A percentile compares a stretch with the other conserved stretches of the same genome.
Evolutionary conservation across 1,140 invertebrate species (phyloP).

Genomic region (Papilio machaon): DNA sequence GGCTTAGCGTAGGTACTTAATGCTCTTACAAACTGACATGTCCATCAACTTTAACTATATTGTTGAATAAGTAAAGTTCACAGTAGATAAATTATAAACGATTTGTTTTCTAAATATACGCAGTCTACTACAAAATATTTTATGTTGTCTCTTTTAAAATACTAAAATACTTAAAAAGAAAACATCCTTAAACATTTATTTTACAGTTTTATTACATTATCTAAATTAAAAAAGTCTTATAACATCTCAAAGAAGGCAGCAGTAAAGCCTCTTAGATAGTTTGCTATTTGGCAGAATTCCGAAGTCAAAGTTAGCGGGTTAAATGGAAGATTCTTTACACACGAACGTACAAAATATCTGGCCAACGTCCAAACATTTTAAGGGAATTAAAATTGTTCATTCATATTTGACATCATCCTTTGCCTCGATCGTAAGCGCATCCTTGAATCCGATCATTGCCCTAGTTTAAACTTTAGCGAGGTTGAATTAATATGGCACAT

Average conservation of each 20-base stretch:
- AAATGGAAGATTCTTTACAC: slow-evolving; percentile 43
- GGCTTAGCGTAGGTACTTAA: background rate
- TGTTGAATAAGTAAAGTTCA: background rate
- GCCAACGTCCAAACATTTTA: slow-evolving; percentile 46
- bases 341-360: slow-evolving; percentile 33
- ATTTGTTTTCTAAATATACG: background rate
- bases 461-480: slow-evolving; percentile 11
- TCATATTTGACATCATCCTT: slow-evolving; percentile 38
- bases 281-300: slow-evolving; percentile 41
- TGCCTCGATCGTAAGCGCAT: background rate
- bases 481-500: slow-evolving; percentile 5
- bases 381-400: slow-evolving; percentile 45
- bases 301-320: slow-evolving; percentile 36
- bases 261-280: slow-evolving; percentile 36
- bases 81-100: background rate
- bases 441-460: slow-evolving; percentile 24
- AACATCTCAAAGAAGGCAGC: slow-evolving; percentile 24
- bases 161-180: background rate
- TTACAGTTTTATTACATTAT: slow-evolving; percentile 6
- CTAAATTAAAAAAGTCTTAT: slow-evolving; percentile 20
- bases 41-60: background rate
- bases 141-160: background rate
- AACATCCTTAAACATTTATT: background rate
- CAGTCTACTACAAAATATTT: background rate
- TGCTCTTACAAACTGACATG: slow-evolving; percentile 1